A percentile compares a stretch with the other conserved stretches of the same genome.
These are phyloP conservation scores for Machimus atricapillus DNA, from an alignment of 2,888 invertebrate species.

Conservation along the genomic window DNA sequence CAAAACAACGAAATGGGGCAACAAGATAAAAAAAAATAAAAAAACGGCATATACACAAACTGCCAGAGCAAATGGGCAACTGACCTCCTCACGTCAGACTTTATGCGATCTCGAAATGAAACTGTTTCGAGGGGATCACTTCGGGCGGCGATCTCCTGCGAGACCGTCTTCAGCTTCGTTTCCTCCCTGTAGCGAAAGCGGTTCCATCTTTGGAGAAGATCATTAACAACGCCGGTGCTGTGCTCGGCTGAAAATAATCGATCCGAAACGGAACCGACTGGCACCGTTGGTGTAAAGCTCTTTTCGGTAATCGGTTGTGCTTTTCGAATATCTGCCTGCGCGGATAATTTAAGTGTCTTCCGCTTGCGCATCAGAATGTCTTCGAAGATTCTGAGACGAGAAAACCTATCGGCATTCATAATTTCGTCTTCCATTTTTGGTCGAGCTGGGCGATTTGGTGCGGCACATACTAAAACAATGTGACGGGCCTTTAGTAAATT, in stretches of 20 bases:
- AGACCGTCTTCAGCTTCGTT: background rate
- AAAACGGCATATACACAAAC: background rate
- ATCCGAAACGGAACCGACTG: background rate
- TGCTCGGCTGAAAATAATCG: constrained; percentile 7
- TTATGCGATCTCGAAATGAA: constrained; percentile 40
- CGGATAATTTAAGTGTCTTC: background rate
- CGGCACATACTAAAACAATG: constrained; percentile 1
- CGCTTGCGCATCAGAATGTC: constrained; percentile 27
- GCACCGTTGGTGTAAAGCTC: background rate
- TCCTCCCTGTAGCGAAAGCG: constrained; percentile 39
- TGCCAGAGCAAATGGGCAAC: background rate
- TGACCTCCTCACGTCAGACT: constrained; percentile 45
- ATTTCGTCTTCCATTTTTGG: constrained; percentile 25
- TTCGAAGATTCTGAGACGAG: constrained; percentile 14
- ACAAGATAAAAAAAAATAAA: no score
- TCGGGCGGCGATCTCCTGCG: background rate
- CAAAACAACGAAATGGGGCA: background rate
- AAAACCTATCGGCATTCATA: constrained; percentile 3
- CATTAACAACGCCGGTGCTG: constrained; percentile 35
- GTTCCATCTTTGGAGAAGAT: constrained; percentile 44
- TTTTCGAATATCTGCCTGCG: background rate
- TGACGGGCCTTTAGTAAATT: constrained; percentile 12
- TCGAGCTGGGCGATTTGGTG: background rate
- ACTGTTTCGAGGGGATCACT: constrained; percentile 41
- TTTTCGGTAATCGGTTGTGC: constrained; percentile 9